A percentile compares a stretch with the other conserved stretches of the same genome.
phyloP scores from a whole-genome alignment of 2,113 vertebrate species.

The Stegastes partitus region DNA sequence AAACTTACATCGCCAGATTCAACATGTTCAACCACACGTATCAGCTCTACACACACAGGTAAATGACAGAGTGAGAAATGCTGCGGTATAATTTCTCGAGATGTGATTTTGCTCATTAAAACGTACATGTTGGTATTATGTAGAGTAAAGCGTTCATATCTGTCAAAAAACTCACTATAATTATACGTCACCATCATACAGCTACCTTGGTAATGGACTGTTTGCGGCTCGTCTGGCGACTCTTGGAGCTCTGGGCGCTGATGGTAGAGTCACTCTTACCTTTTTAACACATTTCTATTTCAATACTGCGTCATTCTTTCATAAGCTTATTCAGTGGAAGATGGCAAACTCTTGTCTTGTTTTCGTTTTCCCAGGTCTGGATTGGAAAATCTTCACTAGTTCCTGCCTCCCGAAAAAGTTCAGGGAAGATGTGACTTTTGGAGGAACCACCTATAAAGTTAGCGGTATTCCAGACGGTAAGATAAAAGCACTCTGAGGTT shows the following conservation, averaged over 20 bases:
- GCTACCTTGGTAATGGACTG: slow-evolving; percentile 97
- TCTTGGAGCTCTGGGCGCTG: slow-evolving; percentile 90
- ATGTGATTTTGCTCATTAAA: neutral
- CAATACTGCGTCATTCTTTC: slow-evolving; percentile 3
- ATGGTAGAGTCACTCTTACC: slow-evolving; percentile 84
- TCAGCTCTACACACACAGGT: slow-evolving; percentile 97
- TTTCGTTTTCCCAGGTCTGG: slow-evolving; percentile 76
- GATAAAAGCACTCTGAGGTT: slow-evolving; percentile 70
- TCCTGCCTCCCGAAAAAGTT: slow-evolving; percentile 94
- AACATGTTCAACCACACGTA: slow-evolving; percentile 96
- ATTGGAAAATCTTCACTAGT: slow-evolving; percentile 88
- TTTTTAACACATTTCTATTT: neutral
- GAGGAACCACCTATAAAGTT: slow-evolving; percentile 92
- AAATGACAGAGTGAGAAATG: slow-evolving; percentile 31
- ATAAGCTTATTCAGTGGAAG: neutral
- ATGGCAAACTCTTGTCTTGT: slow-evolving; percentile 6
- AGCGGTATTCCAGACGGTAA: slow-evolving; percentile 95
- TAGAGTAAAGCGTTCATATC: slow-evolving; percentile 12
- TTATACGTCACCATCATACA: slow-evolving; percentile 72
- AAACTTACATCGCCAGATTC: slow-evolving; percentile 90
- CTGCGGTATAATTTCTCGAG: neutral
- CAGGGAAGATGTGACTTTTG: slow-evolving; percentile 93
- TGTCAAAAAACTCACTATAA: slow-evolving; percentile 15
- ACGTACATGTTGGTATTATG: neutral
- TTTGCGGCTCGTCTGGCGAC: slow-evolving; percentile 92